Evolutionary conservation across 2,888 invertebrate genomes (phyloP), one percentile per base, ranked within the genome.

Genomic region (Crossocerus cetratus): DNA sequence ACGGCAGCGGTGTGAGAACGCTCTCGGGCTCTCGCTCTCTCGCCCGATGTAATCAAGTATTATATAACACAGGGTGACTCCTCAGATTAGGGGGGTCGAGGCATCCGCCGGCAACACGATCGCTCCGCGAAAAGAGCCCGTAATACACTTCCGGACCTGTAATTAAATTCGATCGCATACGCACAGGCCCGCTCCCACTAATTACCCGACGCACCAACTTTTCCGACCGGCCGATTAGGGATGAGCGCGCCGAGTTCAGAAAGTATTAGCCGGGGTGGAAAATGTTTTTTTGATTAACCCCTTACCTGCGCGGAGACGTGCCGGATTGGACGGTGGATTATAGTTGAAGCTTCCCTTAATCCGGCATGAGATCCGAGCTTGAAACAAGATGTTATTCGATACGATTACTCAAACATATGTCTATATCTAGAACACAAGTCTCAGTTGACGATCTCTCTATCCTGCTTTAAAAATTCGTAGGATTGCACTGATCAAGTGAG

Each of bases 31-130:
- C 32, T 68, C 74, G 74, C 68, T 32, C 32, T 32, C 32, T 69
- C 75, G 74, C 79, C 69, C 84, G 84, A 84, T 86, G 86, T 87
- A 87, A 88, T 88, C 88, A 87, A 86, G 84, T 86, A 85, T 87
- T 86, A 86, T 87, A 86, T 84, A 87, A 86, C 85, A 32, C 32
- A 83, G 84, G 84, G 86, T 86, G 87, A 84, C 85, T 86, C 85
- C 78, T 77, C 77, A 72, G 83, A 85, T 85, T 84, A 84, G 78
- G 73, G 80, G 83, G 84, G 86, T 79, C 72, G 69, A 22, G 2
- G 53, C 58, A n/a, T 18, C 32, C 55, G 60, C 57, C 20, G 45
- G 62, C 54, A 56, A 43, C 74, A 49, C 20, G 69, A 76, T 73
- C 78, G 71, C 56, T 65, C 43, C 45, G 22, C 65, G n/a, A 65